Conservation (phyloP, 92 coral and sea anemone genomes). For the Chrysogorgia sp. region DNA sequence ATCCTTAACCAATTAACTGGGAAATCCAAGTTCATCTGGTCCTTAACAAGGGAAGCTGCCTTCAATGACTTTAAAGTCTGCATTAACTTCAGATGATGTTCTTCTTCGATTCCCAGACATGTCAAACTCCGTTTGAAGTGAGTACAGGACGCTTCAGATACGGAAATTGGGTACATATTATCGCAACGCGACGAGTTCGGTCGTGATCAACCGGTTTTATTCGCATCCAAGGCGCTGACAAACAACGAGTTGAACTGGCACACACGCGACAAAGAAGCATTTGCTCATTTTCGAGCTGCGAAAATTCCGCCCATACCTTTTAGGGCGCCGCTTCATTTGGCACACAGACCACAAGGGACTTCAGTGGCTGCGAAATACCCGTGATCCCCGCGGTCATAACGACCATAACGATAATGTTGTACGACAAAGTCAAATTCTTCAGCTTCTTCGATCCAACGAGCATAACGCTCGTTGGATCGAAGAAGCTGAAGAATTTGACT, state of each 20-base stretch:
- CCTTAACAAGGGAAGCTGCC: conserved; percentile 52
- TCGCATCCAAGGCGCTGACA: conserved; percentile 51
- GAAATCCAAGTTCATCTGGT: conserved; percentile 49
- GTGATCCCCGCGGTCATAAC: conserved; percentile 61
- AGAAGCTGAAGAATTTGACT: conserved; percentile 54
- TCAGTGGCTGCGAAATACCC: conserved; percentile 45
- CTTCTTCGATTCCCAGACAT: conserved; percentile 63
- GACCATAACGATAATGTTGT: too few species aligned
- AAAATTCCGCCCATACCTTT: conserved; percentile 47
- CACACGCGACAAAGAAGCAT: conserved; percentile 59
- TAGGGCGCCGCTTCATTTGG: conserved; percentile 57
- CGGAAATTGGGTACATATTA: conserved; percentile 60
- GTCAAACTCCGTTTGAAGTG: conserved; percentile 55
- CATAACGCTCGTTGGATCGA: too few species aligned
- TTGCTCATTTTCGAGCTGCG: conserved; percentile 46
- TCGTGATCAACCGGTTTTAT: conserved; percentile 53
- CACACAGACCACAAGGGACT: too few species aligned
- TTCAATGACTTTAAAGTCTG: conserved; percentile 63
- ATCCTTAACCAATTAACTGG: conserved; percentile 61
- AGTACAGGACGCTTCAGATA: too few species aligned
- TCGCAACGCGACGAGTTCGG: conserved; percentile 52
- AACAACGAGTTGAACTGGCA: too few species aligned
- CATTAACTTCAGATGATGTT: conserved; percentile 48
- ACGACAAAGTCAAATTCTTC: too few species aligned
- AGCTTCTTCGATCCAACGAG: too few species aligned